These are phyloP conservation scores for Meandrusa payeni DNA, from an alignment of 2,888 invertebrate genomes.

Conservation along the genomic window DNA sequence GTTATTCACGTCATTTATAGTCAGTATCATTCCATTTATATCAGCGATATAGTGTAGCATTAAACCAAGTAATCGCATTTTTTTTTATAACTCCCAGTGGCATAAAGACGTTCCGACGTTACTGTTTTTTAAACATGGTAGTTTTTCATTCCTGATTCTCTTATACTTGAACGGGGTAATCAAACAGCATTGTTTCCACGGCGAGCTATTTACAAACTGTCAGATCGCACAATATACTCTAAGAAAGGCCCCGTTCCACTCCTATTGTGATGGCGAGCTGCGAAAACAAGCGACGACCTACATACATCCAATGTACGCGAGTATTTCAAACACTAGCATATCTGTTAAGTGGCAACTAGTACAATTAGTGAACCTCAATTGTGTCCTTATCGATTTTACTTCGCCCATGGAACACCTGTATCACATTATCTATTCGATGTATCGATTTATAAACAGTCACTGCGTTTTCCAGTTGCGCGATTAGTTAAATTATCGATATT, in stretches of 20 bases:
- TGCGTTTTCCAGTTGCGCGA: too few relatives aligned
- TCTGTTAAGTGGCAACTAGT: slow-evolving; percentile 6
- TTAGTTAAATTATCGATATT: too few relatives aligned
- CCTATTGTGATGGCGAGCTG: slow-evolving; percentile 28
- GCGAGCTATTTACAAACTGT: slow-evolving; percentile 50
- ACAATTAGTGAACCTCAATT: slow-evolving; percentile 9
- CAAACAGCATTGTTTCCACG: slow-evolving; percentile 50
- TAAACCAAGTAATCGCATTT: too few relatives aligned
- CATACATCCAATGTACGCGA: slow-evolving; percentile 7
- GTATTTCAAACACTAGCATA: slow-evolving; percentile 10
- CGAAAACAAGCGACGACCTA: slow-evolving; percentile 36
- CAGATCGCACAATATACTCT: slow-evolving; percentile 41
- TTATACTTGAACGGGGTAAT: slow-evolving; percentile 39
- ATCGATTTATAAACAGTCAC: slow-evolving; percentile 5
- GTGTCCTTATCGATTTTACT: slow-evolving; percentile 11
- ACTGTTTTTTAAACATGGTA: slow-evolving; percentile 15
- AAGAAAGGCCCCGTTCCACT: slow-evolving; percentile 30
- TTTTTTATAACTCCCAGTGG: too few relatives aligned
- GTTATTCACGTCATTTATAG: too few relatives aligned
- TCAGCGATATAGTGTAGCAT: too few relatives aligned
- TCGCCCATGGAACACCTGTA: slow-evolving; percentile 5
- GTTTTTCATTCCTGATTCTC: slow-evolving; percentile 22
- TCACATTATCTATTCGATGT: slow-evolving; percentile 7
- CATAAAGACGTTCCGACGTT: background rate
- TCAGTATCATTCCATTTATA: too few relatives aligned